Percentiles rank a stretch among this genome's conserved stretches.
Evolutionary conservation across 2,113 vertebrate genomes (phyloP).

Genomic region (Xenus cinereus): DNA sequence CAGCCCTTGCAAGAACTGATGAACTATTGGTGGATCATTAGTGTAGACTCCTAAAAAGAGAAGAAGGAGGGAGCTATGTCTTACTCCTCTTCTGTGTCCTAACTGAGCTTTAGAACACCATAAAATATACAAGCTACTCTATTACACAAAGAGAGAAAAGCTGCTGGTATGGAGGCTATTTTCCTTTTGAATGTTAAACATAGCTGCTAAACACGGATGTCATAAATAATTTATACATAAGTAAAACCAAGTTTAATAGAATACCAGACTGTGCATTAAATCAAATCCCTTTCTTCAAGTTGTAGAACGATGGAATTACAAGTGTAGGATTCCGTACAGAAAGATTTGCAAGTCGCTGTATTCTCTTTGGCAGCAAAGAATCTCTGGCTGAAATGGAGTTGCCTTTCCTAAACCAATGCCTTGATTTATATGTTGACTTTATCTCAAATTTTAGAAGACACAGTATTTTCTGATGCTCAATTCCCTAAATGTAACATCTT

Average conservation of each 20-base stretch:
- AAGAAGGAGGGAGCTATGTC: not conserved
- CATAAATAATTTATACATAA: not conserved
- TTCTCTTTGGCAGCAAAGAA: not conserved
- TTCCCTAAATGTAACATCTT: not conserved
- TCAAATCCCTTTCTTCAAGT: not conserved
- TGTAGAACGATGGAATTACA: not conserved
- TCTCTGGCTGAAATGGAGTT: not conserved
- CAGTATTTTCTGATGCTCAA: not conserved
- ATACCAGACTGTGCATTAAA: not conserved
- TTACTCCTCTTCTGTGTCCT: not conserved
- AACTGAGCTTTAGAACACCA: not conserved
- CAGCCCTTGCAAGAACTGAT: not conserved
- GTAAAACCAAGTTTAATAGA: not conserved
- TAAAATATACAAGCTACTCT: not conserved
- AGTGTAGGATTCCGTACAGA: not conserved
- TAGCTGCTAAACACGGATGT: not conserved
- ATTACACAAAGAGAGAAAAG: not conserved
- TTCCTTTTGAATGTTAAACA: not conserved
- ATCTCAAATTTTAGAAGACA: not conserved
- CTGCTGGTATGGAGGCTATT: not conserved
- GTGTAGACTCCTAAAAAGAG: not conserved
- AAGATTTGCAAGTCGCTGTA: not conserved
- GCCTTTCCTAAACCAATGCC: not conserved
- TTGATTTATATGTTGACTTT: not conserved
- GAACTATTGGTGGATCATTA: not conserved